These are phyloP conservation scores for Leptoteleia sp. DNA, from an alignment of 1,140 invertebrate species.

Conservation along the genomic window DNA sequence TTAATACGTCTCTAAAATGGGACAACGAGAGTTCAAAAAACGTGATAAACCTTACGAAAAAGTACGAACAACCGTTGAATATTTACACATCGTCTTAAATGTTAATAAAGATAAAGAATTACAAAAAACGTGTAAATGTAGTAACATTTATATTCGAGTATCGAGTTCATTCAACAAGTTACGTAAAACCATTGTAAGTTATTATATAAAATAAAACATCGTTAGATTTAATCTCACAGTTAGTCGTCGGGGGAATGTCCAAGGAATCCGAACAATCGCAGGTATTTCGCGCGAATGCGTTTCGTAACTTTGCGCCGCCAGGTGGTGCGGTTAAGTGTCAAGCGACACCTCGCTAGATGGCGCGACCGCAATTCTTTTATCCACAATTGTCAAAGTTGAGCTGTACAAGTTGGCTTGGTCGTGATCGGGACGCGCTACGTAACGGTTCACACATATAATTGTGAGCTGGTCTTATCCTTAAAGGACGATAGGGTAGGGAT, in stretches of 20 bases:
- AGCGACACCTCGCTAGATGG: not conserved
- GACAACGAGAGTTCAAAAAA: slow-evolving; percentile 32
- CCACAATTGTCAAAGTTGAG: slow-evolving; percentile 16
- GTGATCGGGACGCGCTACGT: slow-evolving; percentile 76
- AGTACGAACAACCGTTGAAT: slow-evolving; percentile 28
- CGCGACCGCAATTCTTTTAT: slow-evolving; percentile 7
- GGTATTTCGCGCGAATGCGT: slow-evolving; percentile 9
- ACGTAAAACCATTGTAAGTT: slow-evolving; percentile 17
- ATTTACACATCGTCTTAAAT: slow-evolving; percentile 29
- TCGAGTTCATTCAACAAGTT: slow-evolving; percentile 15
- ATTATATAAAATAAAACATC: slow-evolving; percentile 30
- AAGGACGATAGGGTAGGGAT: not conserved
- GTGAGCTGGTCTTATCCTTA: slow-evolving; percentile 7
- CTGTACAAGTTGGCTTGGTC: slow-evolving; percentile 62
- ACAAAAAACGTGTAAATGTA: slow-evolving; percentile 41
- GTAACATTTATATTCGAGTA: slow-evolving; percentile 37
- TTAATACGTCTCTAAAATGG: slow-evolving; percentile 8
- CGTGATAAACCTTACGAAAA: slow-evolving; percentile 15
- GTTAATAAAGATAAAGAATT: slow-evolving; percentile 33
- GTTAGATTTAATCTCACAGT: slow-evolving; percentile 10
- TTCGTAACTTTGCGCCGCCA: not conserved
- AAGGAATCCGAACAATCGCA: slow-evolving; percentile 30
- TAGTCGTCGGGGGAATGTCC: slow-evolving; percentile 14
- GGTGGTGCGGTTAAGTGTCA: too few species aligned
- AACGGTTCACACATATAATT: slow-evolving; percentile 78